A percentile compares a stretch with the other conserved stretches of the same genome.
phyloP scores from a whole-genome alignment of 2,113 vertebrate genomes.

The Cranoglanis bouderius region DNA sequence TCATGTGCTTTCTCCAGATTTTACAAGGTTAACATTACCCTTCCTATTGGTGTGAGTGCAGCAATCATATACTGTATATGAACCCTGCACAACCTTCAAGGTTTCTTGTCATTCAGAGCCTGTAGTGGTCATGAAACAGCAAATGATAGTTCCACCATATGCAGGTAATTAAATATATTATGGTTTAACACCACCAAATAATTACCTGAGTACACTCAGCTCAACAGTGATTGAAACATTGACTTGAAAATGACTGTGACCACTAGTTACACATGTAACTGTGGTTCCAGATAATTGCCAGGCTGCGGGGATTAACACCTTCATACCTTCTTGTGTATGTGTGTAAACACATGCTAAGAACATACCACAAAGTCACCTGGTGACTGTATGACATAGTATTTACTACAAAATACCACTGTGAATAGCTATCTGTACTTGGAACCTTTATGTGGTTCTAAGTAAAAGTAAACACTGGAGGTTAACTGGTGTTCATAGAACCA shows the following conservation, averaged over 20 bases:
- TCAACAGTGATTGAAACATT: no score
- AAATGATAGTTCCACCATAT: neutral
- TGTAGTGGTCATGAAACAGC: neutral
- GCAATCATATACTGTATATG: neutral
- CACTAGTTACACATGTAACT: neutral
- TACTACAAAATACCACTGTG: neutral
- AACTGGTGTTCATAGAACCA: no score
- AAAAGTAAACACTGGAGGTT: no score
- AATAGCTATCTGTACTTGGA: no score
- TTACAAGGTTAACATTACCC: neutral
- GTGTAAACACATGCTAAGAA: neutral
- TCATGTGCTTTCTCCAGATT: no score
- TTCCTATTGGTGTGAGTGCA: neutral
- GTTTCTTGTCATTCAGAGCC: neutral
- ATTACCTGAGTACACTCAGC: neutral
- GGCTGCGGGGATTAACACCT: neutral
- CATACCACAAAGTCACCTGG: neutral
- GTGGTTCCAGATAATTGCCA: neutral
- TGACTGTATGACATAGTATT: neutral
- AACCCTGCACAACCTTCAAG: neutral
- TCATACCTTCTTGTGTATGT: neutral
- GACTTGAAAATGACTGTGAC: neutral
- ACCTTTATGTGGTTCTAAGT: no score
- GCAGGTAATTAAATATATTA: neutral
- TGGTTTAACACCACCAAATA: neutral